Conservation (phyloP, 2,797 vertebrate genomes). For the Gallirallus australis region DNA sequence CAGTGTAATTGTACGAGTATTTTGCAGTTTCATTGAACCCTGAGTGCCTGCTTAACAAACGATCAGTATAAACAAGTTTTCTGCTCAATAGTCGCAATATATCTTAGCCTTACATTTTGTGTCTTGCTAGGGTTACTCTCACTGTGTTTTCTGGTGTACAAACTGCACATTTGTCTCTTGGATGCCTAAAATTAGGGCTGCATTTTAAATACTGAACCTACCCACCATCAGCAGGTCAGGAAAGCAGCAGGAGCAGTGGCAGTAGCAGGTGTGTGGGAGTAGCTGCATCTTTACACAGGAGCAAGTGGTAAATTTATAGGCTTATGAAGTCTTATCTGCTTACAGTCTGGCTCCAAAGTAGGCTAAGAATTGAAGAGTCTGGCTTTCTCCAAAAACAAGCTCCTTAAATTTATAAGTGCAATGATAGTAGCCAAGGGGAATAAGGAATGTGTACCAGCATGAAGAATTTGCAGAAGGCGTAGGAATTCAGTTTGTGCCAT, state of each 20-base stretch:
- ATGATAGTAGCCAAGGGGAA: background rate
- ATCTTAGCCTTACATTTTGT: background rate
- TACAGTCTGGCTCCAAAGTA: background rate
- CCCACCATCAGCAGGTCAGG: background rate
- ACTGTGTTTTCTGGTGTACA: background rate
- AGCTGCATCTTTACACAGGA: background rate
- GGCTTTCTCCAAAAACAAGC: background rate
- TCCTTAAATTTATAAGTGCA: background rate
- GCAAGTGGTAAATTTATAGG: background rate
- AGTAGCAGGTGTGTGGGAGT: background rate
- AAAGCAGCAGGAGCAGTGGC: background rate
- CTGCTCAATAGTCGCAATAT: background rate
- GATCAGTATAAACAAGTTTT: background rate
- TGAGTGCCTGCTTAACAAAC: background rate
- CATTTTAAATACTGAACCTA: background rate
- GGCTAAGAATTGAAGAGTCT: background rate
- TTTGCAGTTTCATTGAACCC: background rate
- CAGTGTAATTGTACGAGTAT: background rate
- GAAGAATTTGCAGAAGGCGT: background rate
- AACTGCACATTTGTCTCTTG: background rate
- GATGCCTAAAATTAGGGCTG: background rate
- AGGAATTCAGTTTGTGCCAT: accelerated
- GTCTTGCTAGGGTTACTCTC: background rate
- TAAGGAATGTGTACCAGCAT: accelerated
- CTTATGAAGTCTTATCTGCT: background rate